A percentile compares a stretch with the other conserved stretches of the same genome.
These are phyloP conservation scores for Rhagoletis pomonella DNA, from an alignment of 1,140 invertebrate species.

Conservation along the genomic window DNA sequence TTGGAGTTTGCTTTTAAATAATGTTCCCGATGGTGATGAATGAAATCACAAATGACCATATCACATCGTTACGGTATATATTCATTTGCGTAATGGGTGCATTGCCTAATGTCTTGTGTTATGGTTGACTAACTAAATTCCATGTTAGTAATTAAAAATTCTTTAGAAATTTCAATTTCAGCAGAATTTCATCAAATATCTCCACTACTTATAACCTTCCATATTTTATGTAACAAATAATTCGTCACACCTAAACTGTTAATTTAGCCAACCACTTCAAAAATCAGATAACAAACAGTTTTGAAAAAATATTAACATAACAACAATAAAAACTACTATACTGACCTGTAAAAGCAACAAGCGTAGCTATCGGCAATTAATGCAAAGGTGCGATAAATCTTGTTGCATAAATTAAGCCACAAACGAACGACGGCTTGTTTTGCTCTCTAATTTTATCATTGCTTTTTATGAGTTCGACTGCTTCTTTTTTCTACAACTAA, in stretches of 20 bases:
- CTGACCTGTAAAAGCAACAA: not conserved
- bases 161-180: not conserved
- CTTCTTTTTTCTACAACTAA: not conserved
- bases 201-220: not conserved
- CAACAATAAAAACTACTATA: not conserved
- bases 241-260: conserved; percentile 51
- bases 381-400: conserved; percentile 47
- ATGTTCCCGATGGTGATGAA: too few species aligned
- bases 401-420: conserved; percentile 52
- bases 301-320: conserved; percentile 23
- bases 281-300: not conserved
- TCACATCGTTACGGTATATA: too few species aligned
- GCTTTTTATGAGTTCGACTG: not conserved
- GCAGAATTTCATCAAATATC: not conserved
- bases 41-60: too few species aligned
- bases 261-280: conserved; percentile 28
- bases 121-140: too few species aligned
- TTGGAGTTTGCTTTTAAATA: too few species aligned
- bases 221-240: conserved; percentile 35
- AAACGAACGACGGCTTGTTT: not conserved
- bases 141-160: too few species aligned
- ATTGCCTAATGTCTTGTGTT: too few species aligned
- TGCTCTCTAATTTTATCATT: not conserved
- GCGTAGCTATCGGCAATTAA: conserved; percentile 51
- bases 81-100: too few species aligned